Evolutionary conservation across 2,888 invertebrate species (phyloP).

Genomic region (Cephus runcator): DNA sequence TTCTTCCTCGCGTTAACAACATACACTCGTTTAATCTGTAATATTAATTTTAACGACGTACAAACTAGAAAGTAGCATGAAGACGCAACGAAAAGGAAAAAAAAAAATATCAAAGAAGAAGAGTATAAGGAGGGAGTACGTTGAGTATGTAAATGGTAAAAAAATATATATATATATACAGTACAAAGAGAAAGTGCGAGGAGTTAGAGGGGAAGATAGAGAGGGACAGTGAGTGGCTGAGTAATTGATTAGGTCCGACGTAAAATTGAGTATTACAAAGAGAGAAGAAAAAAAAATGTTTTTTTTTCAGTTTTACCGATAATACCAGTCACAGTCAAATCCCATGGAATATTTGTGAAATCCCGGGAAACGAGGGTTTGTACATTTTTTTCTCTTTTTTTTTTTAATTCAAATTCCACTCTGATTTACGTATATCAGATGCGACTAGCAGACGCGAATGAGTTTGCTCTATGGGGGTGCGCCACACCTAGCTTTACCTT

Average conservation of each 20-base stretch:
- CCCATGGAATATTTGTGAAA: no score
- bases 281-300: no score
- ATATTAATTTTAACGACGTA: constrained; percentile 28
- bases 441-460: constrained; percentile 21
- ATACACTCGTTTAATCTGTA: constrained; percentile 5
- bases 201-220: no score
- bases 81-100: constrained; percentile 15
- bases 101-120: background rate
- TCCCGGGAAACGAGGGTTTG: constrained; percentile 6
- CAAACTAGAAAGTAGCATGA: constrained; percentile 31
- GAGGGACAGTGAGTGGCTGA: no score
- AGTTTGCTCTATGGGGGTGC: constrained; percentile 30
- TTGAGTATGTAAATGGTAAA: background rate
- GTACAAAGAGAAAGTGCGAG: no score
- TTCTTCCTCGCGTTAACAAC: constrained; percentile 16
- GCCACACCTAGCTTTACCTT: constrained; percentile 54
- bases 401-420: constrained; percentile 16
- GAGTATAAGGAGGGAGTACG: background rate
- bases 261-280: no score
- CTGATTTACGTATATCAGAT: constrained; percentile 17
- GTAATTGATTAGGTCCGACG: no score
- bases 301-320: no score
- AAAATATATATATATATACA: no score
- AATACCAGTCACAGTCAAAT: no score
- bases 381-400: background rate